Base-by-base conservation (phyloP, 2,113 vertebrate species). In the Lanius collurio region DNA sequence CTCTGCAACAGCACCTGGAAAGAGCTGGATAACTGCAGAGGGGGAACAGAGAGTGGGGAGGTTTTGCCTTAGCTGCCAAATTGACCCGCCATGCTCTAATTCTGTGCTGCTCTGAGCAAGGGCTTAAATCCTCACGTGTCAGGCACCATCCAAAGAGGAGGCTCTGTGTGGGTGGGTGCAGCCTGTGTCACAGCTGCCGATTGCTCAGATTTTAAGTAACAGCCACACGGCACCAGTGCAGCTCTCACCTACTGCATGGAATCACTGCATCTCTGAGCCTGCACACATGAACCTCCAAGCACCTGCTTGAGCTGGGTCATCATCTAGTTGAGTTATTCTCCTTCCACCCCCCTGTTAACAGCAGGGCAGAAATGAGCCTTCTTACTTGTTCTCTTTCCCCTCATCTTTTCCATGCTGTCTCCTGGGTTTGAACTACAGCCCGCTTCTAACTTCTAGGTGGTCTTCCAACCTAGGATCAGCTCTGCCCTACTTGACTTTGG, bases 291-390 rank as follows among this genome's bases (percentile, higher is more conserved):
- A 41, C 62, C 16, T 74, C 52, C 60, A 65, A 41, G 26, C 46
- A 67, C 27, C 64, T 67, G 23, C 60, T 73, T 67, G 55, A 62
- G 26, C 50, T 49, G 14, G 41, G 42, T 81, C 68, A 63, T 53
- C 56, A 60, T 42, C 33, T 69, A 83, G 33, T 46, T 44, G n/a
- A 73, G 24, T 63, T 89, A 41, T 9, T 84, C 64, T 91, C 46
- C 46, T 62, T 86, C 1, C 12, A 5, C 6, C 9, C 1, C 15
- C 18, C 1, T 1, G 2, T 2, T 23, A 64, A 55, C 30, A 57
- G 15, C 5, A 65, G 70, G 53, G 17, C 49, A 83, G 52, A 73
- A 90, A 37, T 52, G 18, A 87, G 28, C 67, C 50, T 90, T 87
- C n/a, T 22, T 70, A 7, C 37, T 82, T 87, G 21, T 62, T 70